These are phyloP conservation scores for Pterophyllum scalare DNA, from an alignment of 2,113 vertebrate genomes.

Conservation along the genomic window DNA sequence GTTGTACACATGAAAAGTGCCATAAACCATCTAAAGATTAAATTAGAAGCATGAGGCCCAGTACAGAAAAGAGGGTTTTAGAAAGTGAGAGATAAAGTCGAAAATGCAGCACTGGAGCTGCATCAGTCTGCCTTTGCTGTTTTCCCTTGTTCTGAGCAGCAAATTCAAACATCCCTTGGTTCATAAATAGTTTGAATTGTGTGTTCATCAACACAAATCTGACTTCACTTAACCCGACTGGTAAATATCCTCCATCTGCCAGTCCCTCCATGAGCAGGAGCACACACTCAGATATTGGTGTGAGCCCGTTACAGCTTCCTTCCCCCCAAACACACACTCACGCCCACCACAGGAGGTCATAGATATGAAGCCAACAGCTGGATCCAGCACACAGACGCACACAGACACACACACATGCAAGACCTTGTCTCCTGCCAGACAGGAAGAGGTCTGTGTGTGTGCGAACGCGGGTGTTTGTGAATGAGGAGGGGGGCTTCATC, in stretches of 20 bases:
- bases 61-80: background rate
- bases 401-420: constrained; percentile 18
- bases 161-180: background rate
- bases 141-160: background rate
- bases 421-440: constrained; percentile 19
- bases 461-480: background rate
- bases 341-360: constrained; percentile 51
- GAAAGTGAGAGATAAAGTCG: background rate
- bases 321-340: constrained; percentile 24
- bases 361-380: constrained; percentile 61
- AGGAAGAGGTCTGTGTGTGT: constrained; percentile 31
- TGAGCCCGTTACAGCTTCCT: constrained; percentile 43
- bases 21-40: background rate
- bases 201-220: background rate
- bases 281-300: constrained; percentile 28
- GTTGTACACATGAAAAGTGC: no score
- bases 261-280: background rate
- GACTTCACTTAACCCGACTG: background rate
- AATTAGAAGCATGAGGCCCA: background rate
- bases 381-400: constrained; percentile 6
- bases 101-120: background rate
- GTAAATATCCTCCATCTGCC: constrained; percentile 27
- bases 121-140: no score
- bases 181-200: constrained; percentile 1
- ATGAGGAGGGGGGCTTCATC: constrained; percentile 22